Conservation (phyloP, 92 coral and sea anemone species). For the Palythoa grandiflora region DNA sequence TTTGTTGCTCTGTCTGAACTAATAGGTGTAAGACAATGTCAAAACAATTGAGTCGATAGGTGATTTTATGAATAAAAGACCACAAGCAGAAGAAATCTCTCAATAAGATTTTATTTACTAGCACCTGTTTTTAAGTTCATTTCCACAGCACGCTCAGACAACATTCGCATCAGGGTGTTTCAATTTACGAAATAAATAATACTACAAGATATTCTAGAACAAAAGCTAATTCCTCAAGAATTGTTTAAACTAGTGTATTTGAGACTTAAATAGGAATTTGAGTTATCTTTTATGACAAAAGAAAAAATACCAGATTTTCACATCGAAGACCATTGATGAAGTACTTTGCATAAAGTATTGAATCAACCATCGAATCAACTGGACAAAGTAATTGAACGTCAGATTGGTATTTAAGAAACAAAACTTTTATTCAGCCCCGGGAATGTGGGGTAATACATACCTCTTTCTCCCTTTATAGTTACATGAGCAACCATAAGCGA, state of each 20-base stretch:
- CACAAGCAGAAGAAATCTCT: not conserved
- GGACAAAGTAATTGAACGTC: not conserved
- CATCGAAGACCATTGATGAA: not conserved
- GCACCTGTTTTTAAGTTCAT: not conserved
- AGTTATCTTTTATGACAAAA: not conserved
- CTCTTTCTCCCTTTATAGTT: slow-evolving; percentile 95
- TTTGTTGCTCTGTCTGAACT: not conserved
- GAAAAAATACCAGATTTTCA: not conserved
- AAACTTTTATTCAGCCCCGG: not conserved
- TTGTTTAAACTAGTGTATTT: not conserved
- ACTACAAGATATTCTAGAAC: not conserved
- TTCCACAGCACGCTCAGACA: not conserved
- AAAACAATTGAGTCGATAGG: not conserved
- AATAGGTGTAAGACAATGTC: not conserved
- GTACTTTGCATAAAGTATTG: not conserved
- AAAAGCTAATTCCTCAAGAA: not conserved
- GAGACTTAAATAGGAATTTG: not conserved
- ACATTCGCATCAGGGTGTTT: not conserved
- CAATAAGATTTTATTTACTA: not conserved
- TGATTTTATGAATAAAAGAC: not conserved
- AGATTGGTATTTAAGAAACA: not conserved
- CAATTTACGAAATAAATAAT: not conserved
- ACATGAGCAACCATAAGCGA: slow-evolving; percentile 98
- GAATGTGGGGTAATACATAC: not conserved
- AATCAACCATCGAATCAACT: not conserved